Evolutionary conservation across 2,888 invertebrate species (phyloP).

Genomic region (Enchytraeus crypticus): DNA sequence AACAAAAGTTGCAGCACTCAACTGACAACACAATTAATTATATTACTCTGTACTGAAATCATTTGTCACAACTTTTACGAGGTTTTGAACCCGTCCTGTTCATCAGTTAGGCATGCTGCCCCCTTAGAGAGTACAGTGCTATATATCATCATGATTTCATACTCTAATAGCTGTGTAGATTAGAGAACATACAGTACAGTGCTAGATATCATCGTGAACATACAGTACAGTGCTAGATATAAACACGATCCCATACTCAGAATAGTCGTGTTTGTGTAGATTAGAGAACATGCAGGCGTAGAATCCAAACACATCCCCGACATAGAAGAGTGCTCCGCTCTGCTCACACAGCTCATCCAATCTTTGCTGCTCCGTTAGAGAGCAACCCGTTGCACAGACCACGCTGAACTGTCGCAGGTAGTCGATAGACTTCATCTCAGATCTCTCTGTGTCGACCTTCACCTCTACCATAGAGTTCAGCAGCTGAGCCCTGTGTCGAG

Average conservation of each 20-base stretch:
- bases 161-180: too few species aligned
- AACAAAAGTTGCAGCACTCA: too few species aligned
- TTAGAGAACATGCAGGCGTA: slow-evolving; percentile 86
- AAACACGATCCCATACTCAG: slow-evolving; percentile 58
- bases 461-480: slow-evolving; percentile 91
- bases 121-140: too few species aligned
- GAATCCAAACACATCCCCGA: slow-evolving; percentile 85
- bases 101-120: too few species aligned
- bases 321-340: slow-evolving; percentile 70
- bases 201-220: too few species aligned
- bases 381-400: slow-evolving; percentile 69
- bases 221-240: too few species aligned
- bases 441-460: slow-evolving; percentile 53
- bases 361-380: slow-evolving; percentile 62
- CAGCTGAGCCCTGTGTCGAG: slow-evolving; percentile 66
- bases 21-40: too few species aligned
- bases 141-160: too few species aligned
- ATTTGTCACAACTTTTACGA: too few species aligned
- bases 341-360: slow-evolving; percentile 60
- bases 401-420: slow-evolving; percentile 71
- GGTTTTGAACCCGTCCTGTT: too few species aligned
- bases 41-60: too few species aligned
- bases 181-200: too few species aligned
- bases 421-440: slow-evolving; percentile 61
- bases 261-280: slow-evolving; percentile 71